phyloP scores from a whole-genome alignment of 2,797 vertebrate species.

The Anabas testudineus region DNA sequence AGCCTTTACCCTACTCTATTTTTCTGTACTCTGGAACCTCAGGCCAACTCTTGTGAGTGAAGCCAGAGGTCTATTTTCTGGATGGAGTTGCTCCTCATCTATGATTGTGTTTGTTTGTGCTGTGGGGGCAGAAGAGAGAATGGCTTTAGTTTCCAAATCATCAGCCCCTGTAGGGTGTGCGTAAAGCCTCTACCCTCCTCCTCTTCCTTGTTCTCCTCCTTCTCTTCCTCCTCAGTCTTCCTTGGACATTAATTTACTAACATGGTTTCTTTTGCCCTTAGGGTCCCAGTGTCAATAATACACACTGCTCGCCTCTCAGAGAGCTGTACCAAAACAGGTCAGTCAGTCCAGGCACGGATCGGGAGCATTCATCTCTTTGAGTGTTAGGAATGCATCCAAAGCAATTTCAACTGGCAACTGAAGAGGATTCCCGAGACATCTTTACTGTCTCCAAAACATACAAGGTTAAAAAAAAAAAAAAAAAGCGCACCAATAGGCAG shows the following conservation, averaged over 20 bases:
- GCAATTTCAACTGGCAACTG: slow-evolving; percentile 80
- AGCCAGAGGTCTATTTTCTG: slow-evolving; percentile 78
- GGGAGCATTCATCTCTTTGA: slow-evolving; percentile 70
- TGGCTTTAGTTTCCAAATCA: slow-evolving; percentile 75
- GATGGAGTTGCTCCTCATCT: slow-evolving; percentile 65
- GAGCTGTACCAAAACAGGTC: slow-evolving; percentile 60
- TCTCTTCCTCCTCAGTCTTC: slow-evolving; percentile 40
- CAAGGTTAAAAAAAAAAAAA: slow-evolving; percentile 81
- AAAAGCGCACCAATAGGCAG: slow-evolving; percentile 70
- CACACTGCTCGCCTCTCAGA: slow-evolving; percentile 33
- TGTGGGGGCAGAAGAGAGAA: slow-evolving; percentile 63
- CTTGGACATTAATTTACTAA: slow-evolving; percentile 59
- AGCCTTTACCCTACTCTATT: slow-evolving; percentile 37
- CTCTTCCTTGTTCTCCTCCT: slow-evolving; percentile 36
- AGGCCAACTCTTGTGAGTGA: slow-evolving; percentile 62
- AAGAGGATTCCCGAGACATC: slow-evolving; percentile 81
- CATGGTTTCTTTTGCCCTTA: slow-evolving; percentile 59
- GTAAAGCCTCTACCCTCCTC: slow-evolving; percentile 53
- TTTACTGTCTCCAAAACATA: slow-evolving; percentile 83
- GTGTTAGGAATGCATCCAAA: slow-evolving; percentile 79
- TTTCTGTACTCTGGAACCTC: slow-evolving; percentile 58
- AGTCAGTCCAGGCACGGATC: slow-evolving; percentile 61
- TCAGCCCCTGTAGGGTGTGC: slow-evolving; percentile 57
- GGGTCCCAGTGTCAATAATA: slow-evolving; percentile 64
- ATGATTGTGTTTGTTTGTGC: slow-evolving; percentile 83